A percentile compares a stretch with the other conserved stretches of the same genome.
phyloP scores from a whole-genome alignment of 64 coral and sea anemone genomes.

The Catalaphyllia jardinei region DNA sequence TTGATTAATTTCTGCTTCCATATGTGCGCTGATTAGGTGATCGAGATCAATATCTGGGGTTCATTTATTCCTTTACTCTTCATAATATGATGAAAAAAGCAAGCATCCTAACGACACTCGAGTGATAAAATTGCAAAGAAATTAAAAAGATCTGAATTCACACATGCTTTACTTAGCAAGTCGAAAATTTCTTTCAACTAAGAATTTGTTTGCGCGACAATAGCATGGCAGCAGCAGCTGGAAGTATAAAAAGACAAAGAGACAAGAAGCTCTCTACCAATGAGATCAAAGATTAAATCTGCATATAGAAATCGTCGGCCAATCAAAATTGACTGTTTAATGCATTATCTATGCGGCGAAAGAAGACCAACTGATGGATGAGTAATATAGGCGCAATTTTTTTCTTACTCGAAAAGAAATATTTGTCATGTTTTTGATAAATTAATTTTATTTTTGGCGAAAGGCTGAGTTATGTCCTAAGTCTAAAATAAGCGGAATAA shows the following conservation, averaged over 20 bases:
- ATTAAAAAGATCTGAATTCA: not conserved
- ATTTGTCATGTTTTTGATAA: not conserved
- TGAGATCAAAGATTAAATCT: constrained; percentile 39
- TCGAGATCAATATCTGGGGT: not conserved
- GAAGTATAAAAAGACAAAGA: constrained; percentile 23
- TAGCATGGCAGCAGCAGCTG: constrained; percentile 35
- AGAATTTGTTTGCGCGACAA: constrained; percentile 32
- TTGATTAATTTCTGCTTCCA: not conserved
- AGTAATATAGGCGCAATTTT: not conserved
- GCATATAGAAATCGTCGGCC: constrained; percentile 16
- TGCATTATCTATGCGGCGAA: constrained; percentile 37
- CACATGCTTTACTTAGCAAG: constrained; percentile 46
- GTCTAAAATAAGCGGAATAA: not conserved
- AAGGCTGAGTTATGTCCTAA: not conserved
- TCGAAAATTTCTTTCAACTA: constrained; percentile 27
- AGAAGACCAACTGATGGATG: constrained; percentile 33
- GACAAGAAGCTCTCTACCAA: constrained; percentile 15
- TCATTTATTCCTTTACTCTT: not conserved
- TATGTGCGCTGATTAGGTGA: not conserved
- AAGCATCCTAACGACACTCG: not conserved
- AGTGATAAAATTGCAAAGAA: not conserved
- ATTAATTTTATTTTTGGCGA: not conserved
- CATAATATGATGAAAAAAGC: not conserved
- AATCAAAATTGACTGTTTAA: constrained; percentile 32
- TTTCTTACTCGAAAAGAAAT: not conserved